Evolutionary conservation across 2,113 vertebrate genomes (phyloP).

Genomic region (Neodon shergylaensis): DNA sequence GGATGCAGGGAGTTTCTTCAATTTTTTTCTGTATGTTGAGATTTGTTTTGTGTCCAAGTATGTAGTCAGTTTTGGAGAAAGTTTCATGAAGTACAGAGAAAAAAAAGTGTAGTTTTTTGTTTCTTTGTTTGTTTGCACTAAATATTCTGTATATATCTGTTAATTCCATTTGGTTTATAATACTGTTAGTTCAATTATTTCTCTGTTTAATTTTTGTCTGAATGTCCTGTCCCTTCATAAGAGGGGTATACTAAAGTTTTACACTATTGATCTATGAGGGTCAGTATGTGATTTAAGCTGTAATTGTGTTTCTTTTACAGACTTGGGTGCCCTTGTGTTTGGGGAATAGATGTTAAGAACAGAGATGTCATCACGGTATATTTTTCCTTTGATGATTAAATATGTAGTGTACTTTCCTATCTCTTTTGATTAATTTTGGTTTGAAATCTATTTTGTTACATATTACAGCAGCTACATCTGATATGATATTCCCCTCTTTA

Average conservation of each 20-base stretch:
- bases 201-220: not conserved
- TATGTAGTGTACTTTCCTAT: not conserved
- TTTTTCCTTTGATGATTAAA: not conserved
- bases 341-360: not conserved
- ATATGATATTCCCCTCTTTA: too few relatives aligned
- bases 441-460: not conserved
- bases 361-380: not conserved
- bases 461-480: not conserved
- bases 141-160: not conserved
- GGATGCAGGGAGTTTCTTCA: not conserved
- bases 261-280: not conserved
- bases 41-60: not conserved
- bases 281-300: not conserved
- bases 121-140: not conserved
- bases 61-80: not conserved
- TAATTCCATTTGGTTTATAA: not conserved
- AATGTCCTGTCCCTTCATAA: not conserved
- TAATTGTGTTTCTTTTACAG: not conserved
- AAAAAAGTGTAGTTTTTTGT: not conserved
- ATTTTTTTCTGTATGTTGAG: not conserved
- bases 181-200: not conserved
- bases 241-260: not conserved
- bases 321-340: not conserved
- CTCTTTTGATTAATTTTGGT: not conserved
- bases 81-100: not conserved